phyloP scores from a whole-genome alignment of 2,888 invertebrate species.

The Mythimna vitellina region DNA sequence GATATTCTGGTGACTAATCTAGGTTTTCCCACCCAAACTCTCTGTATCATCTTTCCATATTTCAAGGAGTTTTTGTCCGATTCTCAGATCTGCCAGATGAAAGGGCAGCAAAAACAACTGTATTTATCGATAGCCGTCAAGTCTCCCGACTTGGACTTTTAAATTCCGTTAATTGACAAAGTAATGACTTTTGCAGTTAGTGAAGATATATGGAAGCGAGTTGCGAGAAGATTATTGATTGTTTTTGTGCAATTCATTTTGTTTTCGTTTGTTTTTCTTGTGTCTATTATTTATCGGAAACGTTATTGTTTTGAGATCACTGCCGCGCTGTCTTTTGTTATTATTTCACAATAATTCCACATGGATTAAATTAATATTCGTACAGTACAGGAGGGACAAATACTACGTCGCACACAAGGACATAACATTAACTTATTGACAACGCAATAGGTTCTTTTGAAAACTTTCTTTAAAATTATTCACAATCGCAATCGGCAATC shows the following conservation, averaged over 20 bases:
- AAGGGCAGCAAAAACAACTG: neutral
- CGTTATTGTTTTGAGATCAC: too few relatives aligned
- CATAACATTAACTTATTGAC: too few relatives aligned
- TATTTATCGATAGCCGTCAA: constrained; percentile 12
- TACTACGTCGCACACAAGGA: too few relatives aligned
- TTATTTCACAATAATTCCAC: too few relatives aligned
- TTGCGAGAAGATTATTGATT: neutral
- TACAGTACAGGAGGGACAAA: too few relatives aligned
- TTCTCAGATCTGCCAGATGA: neutral
- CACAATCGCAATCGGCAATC: too few relatives aligned
- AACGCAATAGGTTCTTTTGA: too few relatives aligned
- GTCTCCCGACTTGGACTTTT: neutral
- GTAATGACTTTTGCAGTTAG: constrained; percentile 28
- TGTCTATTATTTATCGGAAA: neutral
- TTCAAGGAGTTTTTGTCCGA: neutral
- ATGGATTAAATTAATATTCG: too few relatives aligned
- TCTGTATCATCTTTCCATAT: neutral
- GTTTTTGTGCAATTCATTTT: neutral
- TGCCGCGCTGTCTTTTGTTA: too few relatives aligned
- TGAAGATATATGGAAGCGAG: constrained; percentile 18
- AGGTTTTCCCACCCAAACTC: neutral
- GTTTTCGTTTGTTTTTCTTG: too few relatives aligned
- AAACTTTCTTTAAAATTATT: too few relatives aligned
- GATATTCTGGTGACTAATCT: neutral
- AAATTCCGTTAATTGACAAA: constrained; percentile 16